Percentiles rank a stretch among this genome's conserved stretches.
Evolutionary conservation across 2,888 invertebrate species (phyloP).

Genomic region (Pyrgus malvae): DNA sequence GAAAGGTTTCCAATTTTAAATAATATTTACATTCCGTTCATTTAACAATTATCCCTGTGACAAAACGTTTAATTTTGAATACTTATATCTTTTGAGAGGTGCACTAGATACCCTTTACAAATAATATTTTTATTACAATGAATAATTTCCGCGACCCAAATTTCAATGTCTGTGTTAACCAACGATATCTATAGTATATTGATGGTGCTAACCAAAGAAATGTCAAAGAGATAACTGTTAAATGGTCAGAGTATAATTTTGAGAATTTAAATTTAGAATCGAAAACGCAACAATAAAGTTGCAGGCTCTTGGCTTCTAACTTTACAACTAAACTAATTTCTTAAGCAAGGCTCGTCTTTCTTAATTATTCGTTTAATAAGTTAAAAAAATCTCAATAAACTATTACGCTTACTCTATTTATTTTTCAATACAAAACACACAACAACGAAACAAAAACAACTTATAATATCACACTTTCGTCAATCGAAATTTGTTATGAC

Average conservation of each 20-base stretch:
- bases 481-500: slow-evolving; percentile 61
- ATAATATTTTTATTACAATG: no score
- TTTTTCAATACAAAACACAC: slow-evolving; percentile 75
- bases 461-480: slow-evolving; percentile 78
- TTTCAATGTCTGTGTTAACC: no score
- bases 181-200: no score
- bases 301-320: slow-evolving; percentile 58
- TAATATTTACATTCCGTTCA: no score
- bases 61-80: no score
- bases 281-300: slow-evolving; percentile 48
- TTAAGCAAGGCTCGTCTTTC: slow-evolving; percentile 81
- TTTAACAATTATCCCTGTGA: no score
- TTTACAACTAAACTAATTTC: slow-evolving; percentile 73
- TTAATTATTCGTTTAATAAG: slow-evolving; percentile 76
- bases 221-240: no score
- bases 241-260: no score
- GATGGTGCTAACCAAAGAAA: no score
- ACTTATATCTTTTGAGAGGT: no score
- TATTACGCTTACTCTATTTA: slow-evolving; percentile 68
- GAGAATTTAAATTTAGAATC: slow-evolving; percentile 40
- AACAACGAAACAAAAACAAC: slow-evolving; percentile 80
- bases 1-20: slow-evolving; percentile 17
- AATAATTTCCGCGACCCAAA: no score
- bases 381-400: slow-evolving; percentile 60
- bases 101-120: no score